phyloP scores from a whole-genome alignment of 2,888 invertebrate genomes.

The Eupithecia tripunctaria region DNA sequence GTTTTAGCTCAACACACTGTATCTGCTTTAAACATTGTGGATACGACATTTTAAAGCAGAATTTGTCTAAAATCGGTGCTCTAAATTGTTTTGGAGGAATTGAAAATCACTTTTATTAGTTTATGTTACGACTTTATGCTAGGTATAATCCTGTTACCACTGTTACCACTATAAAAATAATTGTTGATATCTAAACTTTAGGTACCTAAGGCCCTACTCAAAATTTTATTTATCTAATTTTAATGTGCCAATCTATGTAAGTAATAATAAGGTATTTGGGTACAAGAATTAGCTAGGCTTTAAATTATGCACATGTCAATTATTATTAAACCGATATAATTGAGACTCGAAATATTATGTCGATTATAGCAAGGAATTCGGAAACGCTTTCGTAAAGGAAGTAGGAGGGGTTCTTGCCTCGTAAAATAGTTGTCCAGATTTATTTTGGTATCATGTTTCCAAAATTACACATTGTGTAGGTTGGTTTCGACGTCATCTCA shows the following conservation, averaged over 20 bases:
- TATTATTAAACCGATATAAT: not conserved
- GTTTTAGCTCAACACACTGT: not conserved
- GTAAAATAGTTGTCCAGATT: slow-evolving; percentile 37
- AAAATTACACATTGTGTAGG: slow-evolving; percentile 39
- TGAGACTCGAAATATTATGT: not conserved
- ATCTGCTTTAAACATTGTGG: not conserved
- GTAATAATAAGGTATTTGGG: too few species aligned
- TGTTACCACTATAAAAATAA: too few species aligned
- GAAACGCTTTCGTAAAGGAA: slow-evolving; percentile 37
- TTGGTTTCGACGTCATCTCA: slow-evolving; percentile 35
- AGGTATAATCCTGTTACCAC: too few species aligned
- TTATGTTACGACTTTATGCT: too few species aligned
- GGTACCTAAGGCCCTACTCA: too few species aligned
- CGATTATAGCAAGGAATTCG: slow-evolving; percentile 32
- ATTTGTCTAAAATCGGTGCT: too few species aligned
- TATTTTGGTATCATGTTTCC: slow-evolving; percentile 41
- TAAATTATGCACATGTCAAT: not conserved
- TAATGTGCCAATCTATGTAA: too few species aligned
- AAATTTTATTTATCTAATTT: too few species aligned
- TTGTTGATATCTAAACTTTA: too few species aligned
- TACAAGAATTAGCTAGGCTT: not conserved
- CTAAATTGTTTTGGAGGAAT: not conserved
- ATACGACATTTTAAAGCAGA: too few species aligned
- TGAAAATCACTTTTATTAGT: too few species aligned
- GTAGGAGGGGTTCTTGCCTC: slow-evolving; percentile 26